Evolutionary conservation across 2,888 invertebrate species (phyloP).

Genomic region (Drosophila flavopinicola): DNA sequence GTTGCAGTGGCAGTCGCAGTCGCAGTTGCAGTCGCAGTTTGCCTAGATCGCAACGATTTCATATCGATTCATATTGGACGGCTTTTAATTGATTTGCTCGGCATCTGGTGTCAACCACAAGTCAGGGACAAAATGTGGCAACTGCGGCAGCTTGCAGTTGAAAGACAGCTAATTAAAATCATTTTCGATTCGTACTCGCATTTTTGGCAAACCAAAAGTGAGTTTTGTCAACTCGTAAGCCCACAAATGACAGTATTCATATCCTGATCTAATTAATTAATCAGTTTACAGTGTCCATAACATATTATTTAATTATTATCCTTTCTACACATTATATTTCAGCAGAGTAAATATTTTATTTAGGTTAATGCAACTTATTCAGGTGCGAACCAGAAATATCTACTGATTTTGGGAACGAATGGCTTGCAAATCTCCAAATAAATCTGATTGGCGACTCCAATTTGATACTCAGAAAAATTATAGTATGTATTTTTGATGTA

Average conservation of each 20-base stretch:
- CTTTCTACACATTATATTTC: too few relatives aligned
- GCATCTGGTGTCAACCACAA: slow-evolving; percentile 63
- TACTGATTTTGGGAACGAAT: too few relatives aligned
- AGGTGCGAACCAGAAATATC: too few relatives aligned
- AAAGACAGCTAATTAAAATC: slow-evolving; percentile 57
- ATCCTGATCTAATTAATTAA: slow-evolving; percentile 27
- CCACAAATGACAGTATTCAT: slow-evolving; percentile 15
- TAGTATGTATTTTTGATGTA: too few relatives aligned
- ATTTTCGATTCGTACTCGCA: slow-evolving; percentile 23
- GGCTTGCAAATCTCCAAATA: too few relatives aligned
- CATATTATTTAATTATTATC: neutral
- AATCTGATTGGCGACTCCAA: too few relatives aligned
- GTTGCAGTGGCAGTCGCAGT: slow-evolving; percentile 11
- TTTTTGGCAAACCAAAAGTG: slow-evolving; percentile 10
- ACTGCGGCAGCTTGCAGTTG: slow-evolving; percentile 51
- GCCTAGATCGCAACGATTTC: slow-evolving; percentile 54
- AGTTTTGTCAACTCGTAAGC: neutral
- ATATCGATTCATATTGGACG: slow-evolving; percentile 43
- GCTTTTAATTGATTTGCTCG: slow-evolving; percentile 65
- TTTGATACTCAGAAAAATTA: too few relatives aligned
- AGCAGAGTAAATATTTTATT: too few relatives aligned
- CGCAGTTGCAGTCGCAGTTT: slow-evolving; percentile 17
- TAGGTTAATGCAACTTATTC: too few relatives aligned
- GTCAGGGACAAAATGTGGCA: slow-evolving; percentile 66
- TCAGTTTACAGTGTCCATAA: neutral